A percentile compares a stretch with the other conserved stretches of the same genome.
phyloP scores from a whole-genome alignment of 2,888 invertebrate species.

The Papilio elwesi region DNA sequence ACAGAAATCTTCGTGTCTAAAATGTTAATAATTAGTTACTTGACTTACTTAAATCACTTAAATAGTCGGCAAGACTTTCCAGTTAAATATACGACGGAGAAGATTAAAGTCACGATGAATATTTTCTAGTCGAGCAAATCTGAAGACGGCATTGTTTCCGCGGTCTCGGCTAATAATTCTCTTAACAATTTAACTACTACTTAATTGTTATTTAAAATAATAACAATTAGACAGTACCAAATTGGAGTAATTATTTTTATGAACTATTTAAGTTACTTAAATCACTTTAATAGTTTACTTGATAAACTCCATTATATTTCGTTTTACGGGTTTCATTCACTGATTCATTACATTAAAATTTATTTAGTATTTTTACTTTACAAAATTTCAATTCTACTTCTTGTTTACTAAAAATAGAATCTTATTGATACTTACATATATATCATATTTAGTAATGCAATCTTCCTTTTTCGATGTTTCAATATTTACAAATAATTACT shows the following conservation, averaged over 20 bases:
- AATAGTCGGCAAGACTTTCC: slow-evolving; percentile 9
- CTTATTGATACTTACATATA: no score
- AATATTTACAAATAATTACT: no score
- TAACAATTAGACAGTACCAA: background rate
- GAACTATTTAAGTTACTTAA: no score
- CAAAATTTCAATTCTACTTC: no score
- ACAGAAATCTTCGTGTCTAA: background rate
- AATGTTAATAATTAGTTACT: background rate
- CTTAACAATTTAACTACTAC: background rate
- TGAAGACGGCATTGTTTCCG: slow-evolving; percentile 22
- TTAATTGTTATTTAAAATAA: slow-evolving; percentile 19
- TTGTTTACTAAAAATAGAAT: no score
- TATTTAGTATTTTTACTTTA: no score
- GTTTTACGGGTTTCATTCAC: no score
- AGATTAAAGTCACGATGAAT: slow-evolving; percentile 26
- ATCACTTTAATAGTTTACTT: no score
- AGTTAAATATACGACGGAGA: slow-evolving; percentile 3
- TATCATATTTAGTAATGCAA: no score
- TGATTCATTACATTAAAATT: no score
- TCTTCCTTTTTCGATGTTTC: no score
- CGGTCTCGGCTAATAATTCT: slow-evolving; percentile 13
- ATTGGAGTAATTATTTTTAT: background rate
- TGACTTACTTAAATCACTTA: background rate
- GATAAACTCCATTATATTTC: no score
- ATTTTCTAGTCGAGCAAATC: slow-evolving; percentile 19